These are phyloP conservation scores for Alosa sapidissima DNA, from an alignment of 2,797 vertebrate species.

Conservation along the genomic window DNA sequence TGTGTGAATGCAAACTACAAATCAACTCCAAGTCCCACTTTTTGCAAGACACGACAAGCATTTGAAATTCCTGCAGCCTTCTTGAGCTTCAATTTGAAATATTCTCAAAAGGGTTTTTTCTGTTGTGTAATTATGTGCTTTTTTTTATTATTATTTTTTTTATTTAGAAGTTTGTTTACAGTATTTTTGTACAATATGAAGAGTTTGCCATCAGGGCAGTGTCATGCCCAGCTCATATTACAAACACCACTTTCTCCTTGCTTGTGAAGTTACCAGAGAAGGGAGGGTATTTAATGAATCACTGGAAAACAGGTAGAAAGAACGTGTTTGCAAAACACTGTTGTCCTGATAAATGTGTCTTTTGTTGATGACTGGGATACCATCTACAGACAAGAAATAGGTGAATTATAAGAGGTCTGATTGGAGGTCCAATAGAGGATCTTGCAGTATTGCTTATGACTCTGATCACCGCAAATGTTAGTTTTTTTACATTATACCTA, in stretches of 20 bases:
- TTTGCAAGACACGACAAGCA: not conserved
- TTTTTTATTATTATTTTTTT: conserved; percentile 53
- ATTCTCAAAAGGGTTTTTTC: conserved; percentile 32
- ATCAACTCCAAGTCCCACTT: not conserved
- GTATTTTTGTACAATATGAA: conserved; percentile 64
- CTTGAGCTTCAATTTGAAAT: conserved; percentile 61
- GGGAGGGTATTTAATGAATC: not conserved
- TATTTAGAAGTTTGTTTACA: conserved; percentile 70
- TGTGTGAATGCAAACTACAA: conserved; percentile 47
- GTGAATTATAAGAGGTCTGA: not conserved
- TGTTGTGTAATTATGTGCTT: conserved; percentile 12
- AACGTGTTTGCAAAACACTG: not conserved
- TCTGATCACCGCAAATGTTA: not conserved
- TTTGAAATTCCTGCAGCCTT: conserved; percentile 71
- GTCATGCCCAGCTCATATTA: conserved; percentile 70
- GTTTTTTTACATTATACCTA: not conserved
- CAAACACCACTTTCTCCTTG: conserved; percentile 44
- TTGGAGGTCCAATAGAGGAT: not conserved
- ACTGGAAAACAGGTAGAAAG: not conserved
- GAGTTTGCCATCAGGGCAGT: conserved; percentile 88
- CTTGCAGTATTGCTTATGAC: conserved; percentile 4
- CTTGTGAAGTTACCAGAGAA: conserved; percentile 14
- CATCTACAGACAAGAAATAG: not conserved
- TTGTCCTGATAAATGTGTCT: not conserved
- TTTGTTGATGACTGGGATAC: not conserved